Evolutionary conservation across 64 coral and sea anemone species (phyloP).

Genomic region (Pocillopora verrucosa): DNA sequence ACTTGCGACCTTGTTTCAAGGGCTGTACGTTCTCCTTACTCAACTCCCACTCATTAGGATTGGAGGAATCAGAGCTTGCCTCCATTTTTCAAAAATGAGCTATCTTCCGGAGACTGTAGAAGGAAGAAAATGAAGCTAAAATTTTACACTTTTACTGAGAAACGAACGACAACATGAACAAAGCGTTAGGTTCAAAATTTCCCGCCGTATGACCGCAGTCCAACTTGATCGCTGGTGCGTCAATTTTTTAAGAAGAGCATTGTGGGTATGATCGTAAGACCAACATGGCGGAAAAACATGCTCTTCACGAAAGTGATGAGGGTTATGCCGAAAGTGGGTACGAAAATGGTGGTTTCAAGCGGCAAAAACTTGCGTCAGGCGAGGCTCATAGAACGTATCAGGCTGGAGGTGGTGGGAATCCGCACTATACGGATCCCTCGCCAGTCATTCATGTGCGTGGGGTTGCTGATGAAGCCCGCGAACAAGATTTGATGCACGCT

Average conservation of each 20-base stretch:
- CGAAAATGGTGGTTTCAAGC: conserved; percentile 56
- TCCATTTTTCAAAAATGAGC: conserved; percentile 56
- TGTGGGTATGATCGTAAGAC: neutral
- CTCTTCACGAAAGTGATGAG: neutral
- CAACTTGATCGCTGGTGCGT: neutral
- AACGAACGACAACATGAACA: conserved; percentile 17
- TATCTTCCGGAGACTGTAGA: neutral
- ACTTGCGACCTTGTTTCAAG: conserved; percentile 90
- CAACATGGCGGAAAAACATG: conserved; percentile 89
- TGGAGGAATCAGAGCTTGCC: conserved; percentile 42
- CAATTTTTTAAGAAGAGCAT: neutral
- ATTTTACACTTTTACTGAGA: neutral
- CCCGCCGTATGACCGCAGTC: conserved; percentile 42
- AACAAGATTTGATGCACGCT: conserved; percentile 80
- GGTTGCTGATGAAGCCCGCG: conserved; percentile 85
- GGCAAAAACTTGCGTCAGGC: conserved; percentile 26
- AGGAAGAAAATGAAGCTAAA: neutral
- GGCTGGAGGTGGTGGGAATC: conserved; percentile 8
- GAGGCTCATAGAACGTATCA: conserved; percentile 1
- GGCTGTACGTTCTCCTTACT: conserved; percentile 99
- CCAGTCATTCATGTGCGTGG: conserved; percentile 91
- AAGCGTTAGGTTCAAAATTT: conserved; percentile 72
- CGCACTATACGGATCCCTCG: conserved; percentile 73
- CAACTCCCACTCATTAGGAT: conserved; percentile 88
- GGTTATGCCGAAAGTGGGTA: conserved; percentile 52